Percentiles rank a stretch among this genome's conserved stretches.
phyloP scores from a whole-genome alignment of 2,113 vertebrate genomes.

The Malurus alboscapulatus region DNA sequence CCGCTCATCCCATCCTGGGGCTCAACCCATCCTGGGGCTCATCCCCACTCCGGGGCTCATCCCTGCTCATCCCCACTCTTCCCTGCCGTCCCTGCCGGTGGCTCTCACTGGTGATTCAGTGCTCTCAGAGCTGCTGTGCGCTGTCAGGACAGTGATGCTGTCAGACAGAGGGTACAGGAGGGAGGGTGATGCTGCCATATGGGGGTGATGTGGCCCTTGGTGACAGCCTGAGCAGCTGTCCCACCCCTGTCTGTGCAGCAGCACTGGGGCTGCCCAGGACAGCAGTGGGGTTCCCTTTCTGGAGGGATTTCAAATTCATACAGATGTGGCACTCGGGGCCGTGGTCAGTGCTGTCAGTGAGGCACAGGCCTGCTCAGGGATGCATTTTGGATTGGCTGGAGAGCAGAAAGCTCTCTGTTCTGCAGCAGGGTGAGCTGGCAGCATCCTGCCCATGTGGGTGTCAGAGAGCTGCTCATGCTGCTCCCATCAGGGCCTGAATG shows the following conservation, averaged over 20 bases:
- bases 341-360: not conserved
- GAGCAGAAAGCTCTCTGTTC: not conserved
- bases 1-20: too few relatives aligned
- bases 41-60: too few relatives aligned
- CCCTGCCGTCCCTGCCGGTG: too few relatives aligned
- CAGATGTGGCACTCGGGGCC: not conserved
- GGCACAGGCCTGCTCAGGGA: not conserved
- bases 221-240: not conserved
- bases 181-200: accelerated
- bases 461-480: not conserved
- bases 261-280: not conserved
- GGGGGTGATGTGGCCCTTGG: accelerated
- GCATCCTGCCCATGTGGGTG: accelerated
- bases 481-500: not conserved
- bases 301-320: not conserved
- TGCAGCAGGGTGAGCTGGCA: not conserved
- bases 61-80: too few relatives aligned
- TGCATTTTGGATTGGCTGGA: not conserved
- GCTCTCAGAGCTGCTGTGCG: accelerated
- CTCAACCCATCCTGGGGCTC: too few relatives aligned
- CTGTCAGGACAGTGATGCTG: accelerated
- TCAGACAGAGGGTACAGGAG: accelerated
- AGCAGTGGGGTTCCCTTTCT: not conserved
- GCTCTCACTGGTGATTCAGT: too few relatives aligned
- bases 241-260: not conserved